Evolutionary conservation across 1,140 invertebrate genomes (phyloP).

Genomic region (Heliconius congener): DNA sequence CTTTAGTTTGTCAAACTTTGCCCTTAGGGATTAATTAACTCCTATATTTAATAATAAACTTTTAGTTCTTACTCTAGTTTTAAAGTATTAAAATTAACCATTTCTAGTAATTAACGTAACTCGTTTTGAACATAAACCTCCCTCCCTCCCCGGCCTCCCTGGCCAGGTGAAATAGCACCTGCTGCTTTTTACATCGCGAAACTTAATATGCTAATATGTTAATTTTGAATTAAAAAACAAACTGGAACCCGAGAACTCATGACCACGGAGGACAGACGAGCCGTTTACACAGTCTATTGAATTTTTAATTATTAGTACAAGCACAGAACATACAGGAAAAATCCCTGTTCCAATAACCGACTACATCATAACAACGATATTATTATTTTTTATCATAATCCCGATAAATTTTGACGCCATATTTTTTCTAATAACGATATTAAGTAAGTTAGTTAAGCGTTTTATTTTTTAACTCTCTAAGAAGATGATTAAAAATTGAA

Average conservation of each 20-base stretch:
- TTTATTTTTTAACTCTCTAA: too few relatives aligned
- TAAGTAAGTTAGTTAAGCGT: too few relatives aligned
- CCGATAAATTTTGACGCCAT: background rate
- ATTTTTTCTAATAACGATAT: background rate
- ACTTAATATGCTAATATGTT: slow-evolving; percentile 74
- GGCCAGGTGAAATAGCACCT: slow-evolving; percentile 73
- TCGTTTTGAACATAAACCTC: slow-evolving; percentile 63
- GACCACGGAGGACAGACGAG: slow-evolving; percentile 67
- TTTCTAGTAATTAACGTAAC: slow-evolving; percentile 57
- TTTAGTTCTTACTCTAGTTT: background rate
- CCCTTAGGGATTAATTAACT: too few relatives aligned
- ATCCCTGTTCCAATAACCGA: slow-evolving; percentile 31
- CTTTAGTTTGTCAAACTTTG: too few relatives aligned
- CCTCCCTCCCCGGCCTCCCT: slow-evolving; percentile 70
- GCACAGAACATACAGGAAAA: slow-evolving; percentile 44
- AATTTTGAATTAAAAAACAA: slow-evolving; percentile 56
- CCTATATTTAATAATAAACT: background rate
- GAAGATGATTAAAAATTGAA: too few relatives aligned
- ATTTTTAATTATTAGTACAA: slow-evolving; percentile 39
- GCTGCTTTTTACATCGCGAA: slow-evolving; percentile 60
- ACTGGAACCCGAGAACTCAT: slow-evolving; percentile 64
- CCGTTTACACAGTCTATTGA: slow-evolving; percentile 66
- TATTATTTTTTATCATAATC: slow-evolving; percentile 16
- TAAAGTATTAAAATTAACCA: background rate
- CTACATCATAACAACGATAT: slow-evolving; percentile 20